Conservation (phyloP, 2,113 vertebrate genomes). For the Ranitomeya imitator region DNA sequence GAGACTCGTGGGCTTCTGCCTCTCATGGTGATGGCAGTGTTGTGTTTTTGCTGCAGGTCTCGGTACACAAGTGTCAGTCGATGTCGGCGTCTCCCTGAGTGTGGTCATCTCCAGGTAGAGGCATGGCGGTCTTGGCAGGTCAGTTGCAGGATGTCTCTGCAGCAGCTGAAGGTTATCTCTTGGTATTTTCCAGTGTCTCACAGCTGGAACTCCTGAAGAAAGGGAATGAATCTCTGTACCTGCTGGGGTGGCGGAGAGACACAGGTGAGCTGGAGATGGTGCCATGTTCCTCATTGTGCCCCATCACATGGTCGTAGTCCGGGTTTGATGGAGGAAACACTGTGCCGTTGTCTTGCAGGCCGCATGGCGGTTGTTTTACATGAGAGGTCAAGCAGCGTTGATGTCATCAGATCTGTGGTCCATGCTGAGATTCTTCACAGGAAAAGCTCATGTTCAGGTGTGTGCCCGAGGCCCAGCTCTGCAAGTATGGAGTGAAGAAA, state of each 20-base stretch:
- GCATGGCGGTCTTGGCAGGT: neutral
- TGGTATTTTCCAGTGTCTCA: neutral
- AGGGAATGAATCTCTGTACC: neutral
- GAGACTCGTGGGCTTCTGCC: too few relatives aligned
- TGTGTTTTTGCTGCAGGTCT: slow-evolving; percentile 59
- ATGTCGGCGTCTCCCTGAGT: slow-evolving; percentile 64
- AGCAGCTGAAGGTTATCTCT: neutral
- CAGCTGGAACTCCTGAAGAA: neutral
- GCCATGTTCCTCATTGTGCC: too few relatives aligned
- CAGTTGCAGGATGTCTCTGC: neutral
- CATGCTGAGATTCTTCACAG: slow-evolving; percentile 66
- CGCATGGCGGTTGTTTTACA: slow-evolving; percentile 75
- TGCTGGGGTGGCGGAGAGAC: slow-evolving; percentile 14
- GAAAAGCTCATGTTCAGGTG: slow-evolving; percentile 4
- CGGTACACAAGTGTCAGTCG: slow-evolving; percentile 54
- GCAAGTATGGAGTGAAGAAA: too few relatives aligned
- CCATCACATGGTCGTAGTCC: too few relatives aligned
- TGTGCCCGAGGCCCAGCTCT: neutral
- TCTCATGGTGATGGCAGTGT: neutral
- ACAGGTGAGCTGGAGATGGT: neutral
- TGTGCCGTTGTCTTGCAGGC: slow-evolving; percentile 59
- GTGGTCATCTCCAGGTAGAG: slow-evolving; percentile 62
- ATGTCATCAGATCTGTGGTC: slow-evolving; percentile 75
- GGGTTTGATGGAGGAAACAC: too few relatives aligned
- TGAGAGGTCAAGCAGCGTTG: slow-evolving; percentile 65